These are phyloP conservation scores for Spilosoma lubricipeda DNA, from an alignment of 2,888 invertebrate genomes.

Conservation along the genomic window DNA sequence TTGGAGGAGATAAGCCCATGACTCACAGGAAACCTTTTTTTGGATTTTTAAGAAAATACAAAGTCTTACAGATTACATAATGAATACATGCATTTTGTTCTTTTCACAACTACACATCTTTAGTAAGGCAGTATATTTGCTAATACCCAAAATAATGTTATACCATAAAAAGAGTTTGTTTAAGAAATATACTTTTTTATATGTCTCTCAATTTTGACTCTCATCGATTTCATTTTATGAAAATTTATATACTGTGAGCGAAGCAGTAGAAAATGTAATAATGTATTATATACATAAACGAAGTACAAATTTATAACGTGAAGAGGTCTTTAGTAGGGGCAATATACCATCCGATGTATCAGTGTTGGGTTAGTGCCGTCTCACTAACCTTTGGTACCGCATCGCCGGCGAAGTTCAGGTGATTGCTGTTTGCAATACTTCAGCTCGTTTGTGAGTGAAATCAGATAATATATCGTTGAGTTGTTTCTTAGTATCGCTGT, in stretches of 20 bases:
- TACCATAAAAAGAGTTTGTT: too few relatives aligned
- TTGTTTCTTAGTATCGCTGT: neutral
- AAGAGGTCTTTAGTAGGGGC: slow-evolving; percentile 2
- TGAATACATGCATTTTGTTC: too few relatives aligned
- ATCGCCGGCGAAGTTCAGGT: neutral
- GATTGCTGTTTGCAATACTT: neutral
- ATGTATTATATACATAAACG: neutral
- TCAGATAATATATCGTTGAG: neutral
- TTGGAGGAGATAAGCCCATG: too few relatives aligned
- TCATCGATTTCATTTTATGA: too few relatives aligned
- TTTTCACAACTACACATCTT: too few relatives aligned
- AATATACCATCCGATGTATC: neutral
- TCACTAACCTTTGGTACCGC: neutral
- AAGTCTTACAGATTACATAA: too few relatives aligned
- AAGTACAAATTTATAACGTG: neutral
- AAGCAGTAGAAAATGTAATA: neutral
- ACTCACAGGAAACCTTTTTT: too few relatives aligned
- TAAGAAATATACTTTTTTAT: too few relatives aligned
- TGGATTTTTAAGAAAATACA: too few relatives aligned
- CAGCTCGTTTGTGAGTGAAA: slow-evolving; percentile 6
- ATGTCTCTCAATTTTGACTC: too few relatives aligned
- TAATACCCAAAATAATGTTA: too few relatives aligned
- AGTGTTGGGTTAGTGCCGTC: slow-evolving; percentile 8
- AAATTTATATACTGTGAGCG: neutral
- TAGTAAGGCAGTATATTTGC: too few relatives aligned